phyloP scores from a whole-genome alignment of 1,140 invertebrate species.

The Drosophila lacteicornis region DNA sequence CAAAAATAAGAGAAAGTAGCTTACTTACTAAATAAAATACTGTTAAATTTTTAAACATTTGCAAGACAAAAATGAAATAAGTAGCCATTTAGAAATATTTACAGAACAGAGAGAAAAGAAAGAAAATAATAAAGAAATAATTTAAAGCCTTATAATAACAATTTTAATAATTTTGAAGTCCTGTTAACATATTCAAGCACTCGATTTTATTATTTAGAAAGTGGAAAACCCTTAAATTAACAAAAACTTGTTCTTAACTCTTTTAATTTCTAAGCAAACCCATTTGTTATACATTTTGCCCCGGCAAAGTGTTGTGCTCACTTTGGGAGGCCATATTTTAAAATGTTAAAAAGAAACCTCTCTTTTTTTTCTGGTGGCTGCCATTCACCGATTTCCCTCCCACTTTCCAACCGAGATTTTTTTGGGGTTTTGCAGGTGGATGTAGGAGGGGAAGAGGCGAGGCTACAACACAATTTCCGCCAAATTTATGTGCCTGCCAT shows the following conservation, averaged over 20 bases:
- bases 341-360: neutral
- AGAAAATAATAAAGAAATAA: too few species aligned
- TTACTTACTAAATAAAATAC: neutral
- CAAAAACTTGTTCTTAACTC: neutral
- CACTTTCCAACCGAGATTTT: conserved; percentile 18
- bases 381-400: neutral
- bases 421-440: conserved; percentile 15
- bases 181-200: too few species aligned
- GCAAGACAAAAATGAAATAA: too few species aligned
- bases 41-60: neutral
- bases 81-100: too few species aligned
- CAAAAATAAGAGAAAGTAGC: neutral
- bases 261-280: neutral
- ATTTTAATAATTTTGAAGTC: too few species aligned
- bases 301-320: conserved; percentile 8
- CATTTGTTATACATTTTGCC: conserved; percentile 1
- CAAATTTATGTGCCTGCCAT: conserved; percentile 64
- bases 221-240: neutral
- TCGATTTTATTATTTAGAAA: neutral
- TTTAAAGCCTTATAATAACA: too few species aligned
- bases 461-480: conserved; percentile 64
- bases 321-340: conserved; percentile 4
- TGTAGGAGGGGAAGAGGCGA: neutral
- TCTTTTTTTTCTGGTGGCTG: neutral
- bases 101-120: too few species aligned